These are phyloP conservation scores for Sinodicranocentrus sp. DNA, from an alignment of 2,888 invertebrate species.

Conservation along the genomic window DNA sequence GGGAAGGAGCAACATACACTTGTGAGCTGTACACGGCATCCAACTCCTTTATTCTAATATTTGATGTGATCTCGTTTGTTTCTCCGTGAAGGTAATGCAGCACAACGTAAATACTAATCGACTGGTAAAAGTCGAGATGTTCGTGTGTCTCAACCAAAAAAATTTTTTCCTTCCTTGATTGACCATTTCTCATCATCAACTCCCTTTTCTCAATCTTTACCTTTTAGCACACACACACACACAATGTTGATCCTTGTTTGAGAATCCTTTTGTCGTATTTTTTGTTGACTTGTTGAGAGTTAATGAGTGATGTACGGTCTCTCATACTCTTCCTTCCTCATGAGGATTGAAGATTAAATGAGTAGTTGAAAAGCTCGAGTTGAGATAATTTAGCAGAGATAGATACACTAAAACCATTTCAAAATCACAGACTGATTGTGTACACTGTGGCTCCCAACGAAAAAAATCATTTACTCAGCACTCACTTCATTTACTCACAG, in stretches of 20 bases:
- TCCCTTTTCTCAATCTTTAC: too few relatives aligned
- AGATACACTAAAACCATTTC: constrained; percentile 4
- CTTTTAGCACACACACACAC: too few relatives aligned
- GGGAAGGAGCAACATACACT: not conserved
- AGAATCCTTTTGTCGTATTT: constrained; percentile 22
- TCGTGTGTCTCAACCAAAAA: too few relatives aligned
- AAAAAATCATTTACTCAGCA: constrained; percentile 38
- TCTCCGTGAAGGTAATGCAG: too few relatives aligned
- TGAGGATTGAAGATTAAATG: constrained; percentile 34
- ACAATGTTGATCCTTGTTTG: constrained; percentile 16
- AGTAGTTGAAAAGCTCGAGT: constrained; percentile 40
- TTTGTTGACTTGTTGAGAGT: constrained; percentile 24
- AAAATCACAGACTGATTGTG: too few relatives aligned
- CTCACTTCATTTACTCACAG: constrained; percentile 50
- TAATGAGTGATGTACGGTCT: constrained; percentile 28
- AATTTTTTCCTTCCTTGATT: constrained; percentile 6
- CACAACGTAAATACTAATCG: too few relatives aligned
- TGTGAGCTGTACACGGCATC: not conserved
- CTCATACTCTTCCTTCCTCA: not conserved
- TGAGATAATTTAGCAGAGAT: constrained; percentile 28
- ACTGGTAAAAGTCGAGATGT: too few relatives aligned
- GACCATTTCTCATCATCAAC: not conserved
- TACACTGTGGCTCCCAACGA: too few relatives aligned
- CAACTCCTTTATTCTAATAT: not conserved
- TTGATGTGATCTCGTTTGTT: constrained; percentile 4